Percentiles rank a stretch among this genome's conserved stretches.
Evolutionary conservation across 2,797 vertebrate species (phyloP).

Genomic region (Chelon labrosus): DNA sequence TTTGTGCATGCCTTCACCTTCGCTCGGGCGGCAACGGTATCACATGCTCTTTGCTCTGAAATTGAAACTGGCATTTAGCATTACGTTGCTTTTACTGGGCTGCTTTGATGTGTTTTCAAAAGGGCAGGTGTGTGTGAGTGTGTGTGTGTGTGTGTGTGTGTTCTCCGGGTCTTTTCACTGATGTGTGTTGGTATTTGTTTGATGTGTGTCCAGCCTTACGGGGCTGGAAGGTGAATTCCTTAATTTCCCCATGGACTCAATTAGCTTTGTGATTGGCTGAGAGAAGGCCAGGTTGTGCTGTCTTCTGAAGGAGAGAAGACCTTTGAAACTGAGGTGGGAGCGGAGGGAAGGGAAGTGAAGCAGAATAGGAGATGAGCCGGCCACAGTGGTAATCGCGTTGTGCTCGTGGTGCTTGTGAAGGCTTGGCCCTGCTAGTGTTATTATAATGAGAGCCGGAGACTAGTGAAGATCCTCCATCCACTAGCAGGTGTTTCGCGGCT

Average conservation of each 20-base stretch:
- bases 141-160: background rate
- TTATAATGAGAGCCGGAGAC: constrained; percentile 77
- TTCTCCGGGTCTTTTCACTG: constrained; percentile 56
- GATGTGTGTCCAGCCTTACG: constrained; percentile 85
- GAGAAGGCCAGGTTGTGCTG: constrained; percentile 81
- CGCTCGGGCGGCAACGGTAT: constrained; percentile 70
- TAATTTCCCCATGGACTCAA: constrained; percentile 85
- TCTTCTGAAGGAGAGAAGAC: constrained; percentile 81
- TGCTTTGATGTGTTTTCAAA: constrained; percentile 82
- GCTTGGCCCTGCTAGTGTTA: constrained; percentile 68
- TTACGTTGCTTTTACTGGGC: constrained; percentile 73
- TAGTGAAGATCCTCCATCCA: constrained; percentile 67
- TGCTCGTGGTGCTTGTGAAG: constrained; percentile 56
- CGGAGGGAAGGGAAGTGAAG: constrained; percentile 68
- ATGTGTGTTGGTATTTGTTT: constrained; percentile 83
- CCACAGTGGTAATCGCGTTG: constrained; percentile 66
- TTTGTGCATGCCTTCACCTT: constrained; percentile 61
- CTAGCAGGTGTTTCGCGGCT: constrained; percentile 74
- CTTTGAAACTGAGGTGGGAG: constrained; percentile 81
- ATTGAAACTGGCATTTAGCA: constrained; percentile 83
- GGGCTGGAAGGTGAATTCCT: constrained; percentile 84
- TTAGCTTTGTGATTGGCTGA: constrained; percentile 86
- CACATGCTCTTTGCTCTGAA: constrained; percentile 76
- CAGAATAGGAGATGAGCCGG: constrained; percentile 80
- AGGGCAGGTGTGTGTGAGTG: constrained; percentile 69